Evolutionary conservation across 2,888 invertebrate genomes (phyloP).

Genomic region (Spisula subtruncata): DNA sequence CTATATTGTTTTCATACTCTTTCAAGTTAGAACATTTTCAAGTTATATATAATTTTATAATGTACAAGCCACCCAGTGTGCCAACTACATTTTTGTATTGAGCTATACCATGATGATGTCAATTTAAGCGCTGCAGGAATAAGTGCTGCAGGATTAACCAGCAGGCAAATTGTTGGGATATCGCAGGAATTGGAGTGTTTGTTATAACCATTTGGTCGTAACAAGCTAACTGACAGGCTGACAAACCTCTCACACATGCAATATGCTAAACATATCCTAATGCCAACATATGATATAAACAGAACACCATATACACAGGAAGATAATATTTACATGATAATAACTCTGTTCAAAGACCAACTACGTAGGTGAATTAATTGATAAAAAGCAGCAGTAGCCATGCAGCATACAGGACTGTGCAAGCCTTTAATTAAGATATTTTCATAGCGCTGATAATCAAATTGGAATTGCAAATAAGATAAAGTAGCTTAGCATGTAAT

Average conservation of each 20-base stretch:
- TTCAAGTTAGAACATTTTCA: not conserved
- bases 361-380: not conserved
- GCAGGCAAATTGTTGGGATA: constrained; percentile 20
- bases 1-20: not conserved
- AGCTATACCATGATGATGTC: not conserved
- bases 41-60: not conserved
- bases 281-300: constrained; percentile 6
- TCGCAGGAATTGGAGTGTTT: not conserved
- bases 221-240: constrained; percentile 3
- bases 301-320: not conserved
- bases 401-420: not conserved
- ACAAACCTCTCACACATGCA: not conserved
- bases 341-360: not conserved
- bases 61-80: not conserved
- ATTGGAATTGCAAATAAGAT: too few species aligned
- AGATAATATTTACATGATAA: constrained; percentile 16
- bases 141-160: not conserved
- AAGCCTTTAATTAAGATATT: too few species aligned
- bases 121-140: too few species aligned
- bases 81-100: too few species aligned
- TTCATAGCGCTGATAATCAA: too few species aligned
- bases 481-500: too few species aligned
- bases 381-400: not conserved
- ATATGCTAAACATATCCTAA: not conserved
- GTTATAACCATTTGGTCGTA: not conserved